A percentile compares a stretch with the other conserved stretches of the same genome.
These are phyloP conservation scores for Scytalopus superciliaris DNA, from an alignment of 2,113 vertebrate genomes.

Conservation along the genomic window DNA sequence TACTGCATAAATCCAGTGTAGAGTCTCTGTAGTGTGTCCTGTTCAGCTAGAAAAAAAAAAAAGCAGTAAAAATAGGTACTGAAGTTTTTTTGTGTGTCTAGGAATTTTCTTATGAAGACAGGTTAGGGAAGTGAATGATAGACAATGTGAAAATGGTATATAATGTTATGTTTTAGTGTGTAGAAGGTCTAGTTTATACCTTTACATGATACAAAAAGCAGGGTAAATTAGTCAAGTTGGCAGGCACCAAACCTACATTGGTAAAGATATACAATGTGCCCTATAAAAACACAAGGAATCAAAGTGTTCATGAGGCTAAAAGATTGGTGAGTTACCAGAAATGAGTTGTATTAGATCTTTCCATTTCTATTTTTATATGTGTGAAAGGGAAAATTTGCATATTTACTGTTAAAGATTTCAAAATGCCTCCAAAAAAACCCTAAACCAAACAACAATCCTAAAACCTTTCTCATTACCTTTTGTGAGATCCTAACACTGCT, in stretches of 20 bases:
- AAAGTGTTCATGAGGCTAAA: background rate
- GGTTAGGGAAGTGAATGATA: background rate
- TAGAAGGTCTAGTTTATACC: background rate
- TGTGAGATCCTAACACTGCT: background rate
- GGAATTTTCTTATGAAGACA: background rate
- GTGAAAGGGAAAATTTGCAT: background rate
- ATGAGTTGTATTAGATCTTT: background rate
- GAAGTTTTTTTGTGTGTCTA: background rate
- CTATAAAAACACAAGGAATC: background rate
- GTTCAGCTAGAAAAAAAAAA: background rate
- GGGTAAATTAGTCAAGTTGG: background rate
- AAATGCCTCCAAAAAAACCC: background rate
- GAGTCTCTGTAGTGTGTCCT: background rate
- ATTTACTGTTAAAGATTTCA: background rate
- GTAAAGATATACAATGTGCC: background rate
- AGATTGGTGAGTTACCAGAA: background rate
- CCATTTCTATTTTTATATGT: background rate
- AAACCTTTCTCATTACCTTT: background rate
- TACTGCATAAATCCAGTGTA: background rate
- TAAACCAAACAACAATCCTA: background rate
- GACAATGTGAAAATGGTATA: background rate
- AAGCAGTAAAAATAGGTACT: background rate
- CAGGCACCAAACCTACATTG: background rate
- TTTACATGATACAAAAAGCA: background rate
- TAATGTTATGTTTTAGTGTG: background rate